Evolutionary conservation across 2,797 vertebrate species (phyloP).

Genomic region (Amazona ochrocephala): DNA sequence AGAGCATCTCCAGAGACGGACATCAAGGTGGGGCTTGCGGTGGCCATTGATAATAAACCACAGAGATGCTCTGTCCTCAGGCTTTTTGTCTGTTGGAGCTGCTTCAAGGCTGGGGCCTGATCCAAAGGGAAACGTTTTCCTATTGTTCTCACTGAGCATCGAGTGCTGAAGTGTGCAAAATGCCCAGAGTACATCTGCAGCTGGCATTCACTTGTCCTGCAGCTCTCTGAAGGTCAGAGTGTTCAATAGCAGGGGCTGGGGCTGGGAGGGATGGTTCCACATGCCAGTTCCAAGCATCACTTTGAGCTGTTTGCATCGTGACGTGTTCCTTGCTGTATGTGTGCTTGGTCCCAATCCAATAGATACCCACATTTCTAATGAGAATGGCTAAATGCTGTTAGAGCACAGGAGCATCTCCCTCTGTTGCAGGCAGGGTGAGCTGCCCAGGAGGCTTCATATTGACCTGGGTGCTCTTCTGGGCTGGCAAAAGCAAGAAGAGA

Average conservation of each 20-base stretch:
- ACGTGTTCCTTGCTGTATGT: not conserved
- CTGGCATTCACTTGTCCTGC: not conserved
- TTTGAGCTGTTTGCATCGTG: not conserved
- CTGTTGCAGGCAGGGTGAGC: not conserved
- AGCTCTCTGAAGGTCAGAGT: not conserved
- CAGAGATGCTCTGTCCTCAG: not conserved
- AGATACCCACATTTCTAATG: not conserved
- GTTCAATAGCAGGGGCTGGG: not conserved
- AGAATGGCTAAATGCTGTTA: not conserved
- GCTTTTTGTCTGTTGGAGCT: not conserved
- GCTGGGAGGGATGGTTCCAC: not conserved
- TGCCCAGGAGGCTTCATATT: not conserved
- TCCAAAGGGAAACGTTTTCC: not conserved
- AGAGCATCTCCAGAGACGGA: not conserved
- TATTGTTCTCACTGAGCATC: not conserved
- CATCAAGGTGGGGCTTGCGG: fast-evolving
- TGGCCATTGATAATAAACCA: not conserved
- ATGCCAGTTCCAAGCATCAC: not conserved
- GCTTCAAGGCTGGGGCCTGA: not conserved
- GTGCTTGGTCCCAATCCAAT: not conserved
- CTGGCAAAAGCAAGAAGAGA: not conserved
- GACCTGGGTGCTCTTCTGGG: not conserved
- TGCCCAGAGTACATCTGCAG: not conserved
- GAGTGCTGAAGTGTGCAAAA: not conserved
- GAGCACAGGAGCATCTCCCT: not conserved